Base-by-base conservation (phyloP, 2,888 invertebrate genomes). In the Phyllotreta striolata region DNA sequence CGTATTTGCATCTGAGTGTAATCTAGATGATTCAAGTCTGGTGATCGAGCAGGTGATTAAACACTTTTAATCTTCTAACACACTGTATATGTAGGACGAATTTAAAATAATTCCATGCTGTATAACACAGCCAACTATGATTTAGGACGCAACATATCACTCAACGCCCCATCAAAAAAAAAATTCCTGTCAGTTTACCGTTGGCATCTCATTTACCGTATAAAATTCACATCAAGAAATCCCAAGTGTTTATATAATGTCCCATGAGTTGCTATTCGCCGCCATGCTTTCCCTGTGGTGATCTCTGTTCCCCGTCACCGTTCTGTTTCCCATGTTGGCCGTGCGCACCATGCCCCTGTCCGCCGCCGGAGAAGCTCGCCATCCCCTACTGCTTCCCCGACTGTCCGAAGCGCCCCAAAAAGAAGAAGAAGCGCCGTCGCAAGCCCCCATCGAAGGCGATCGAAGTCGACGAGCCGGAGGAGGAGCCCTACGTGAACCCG, bases 241-340 rank as follows among this genome's bases (percentile, higher is more conserved):
- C 24, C 24, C 24, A 1, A 24, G 24, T 24, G 24, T 24, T 39
- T 58, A 49, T 7, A 59, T 35, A 59, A 60, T 60, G 52, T 44
- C 44, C 52, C 52, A 60, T 60, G 60, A 52, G 24, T 60, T 60
- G 60, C 44, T 60, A 37, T 14, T 41, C 8, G 10, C 47, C 14
- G 7, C n/a, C 1, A 13, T 47, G 47, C 34, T 47, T 24, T 12
- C 47, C 58, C 12, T 57, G 57, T 38, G 13, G 13, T 37, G 39
- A 39, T 12, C 34, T 41, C 3, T 59, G 57, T 24, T 58, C 34
- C 37, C 52, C n/a, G 10, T n/a, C n/a, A n/a, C 39, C 39, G 10
- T 52, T 24, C 24, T 1, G 34, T 10, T 52, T 52, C 38, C 52
- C 52, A 9, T 52, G 52, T 7, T 52, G 52, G 52, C 52, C 52